A percentile compares a stretch with the other conserved stretches of the same genome.
Evolutionary conservation across 2,113 vertebrate species (phyloP).

Genomic region (Sakesphorus luctuosus): DNA sequence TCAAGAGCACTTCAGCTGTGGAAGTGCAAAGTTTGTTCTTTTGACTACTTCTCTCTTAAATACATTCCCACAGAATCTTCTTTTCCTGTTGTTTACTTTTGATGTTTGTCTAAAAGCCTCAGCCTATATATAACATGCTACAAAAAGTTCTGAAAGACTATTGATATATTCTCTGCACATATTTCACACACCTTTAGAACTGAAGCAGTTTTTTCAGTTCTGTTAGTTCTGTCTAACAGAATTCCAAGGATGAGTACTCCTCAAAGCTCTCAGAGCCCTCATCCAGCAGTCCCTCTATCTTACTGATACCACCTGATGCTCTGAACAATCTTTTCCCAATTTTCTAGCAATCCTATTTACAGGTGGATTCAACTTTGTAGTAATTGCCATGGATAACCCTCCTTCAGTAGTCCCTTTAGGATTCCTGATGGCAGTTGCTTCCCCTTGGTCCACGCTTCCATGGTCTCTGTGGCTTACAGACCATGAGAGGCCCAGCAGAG

Average conservation of each 20-base stretch:
- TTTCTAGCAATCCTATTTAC: neutral
- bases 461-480: neutral
- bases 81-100: neutral
- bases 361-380: neutral
- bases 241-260: neutral
- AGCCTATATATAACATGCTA: neutral
- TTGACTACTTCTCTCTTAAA: neutral
- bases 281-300: neutral
- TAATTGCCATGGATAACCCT: neutral
- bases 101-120: neutral
- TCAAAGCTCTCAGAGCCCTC: neutral
- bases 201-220: neutral
- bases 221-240: neutral
- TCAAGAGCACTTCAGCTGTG: neutral
- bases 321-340: neutral
- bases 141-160: neutral
- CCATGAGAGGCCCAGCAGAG: neutral
- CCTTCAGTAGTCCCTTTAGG: neutral
- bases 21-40: neutral
- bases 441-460: neutral
- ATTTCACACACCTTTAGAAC: slow-evolving; percentile 1
- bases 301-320: neutral
- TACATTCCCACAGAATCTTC: neutral
- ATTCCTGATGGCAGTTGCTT: neutral
- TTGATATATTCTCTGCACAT: neutral